Conservation (phyloP, 1,140 invertebrate genomes). For the Saxidomus purpurata region DNA sequence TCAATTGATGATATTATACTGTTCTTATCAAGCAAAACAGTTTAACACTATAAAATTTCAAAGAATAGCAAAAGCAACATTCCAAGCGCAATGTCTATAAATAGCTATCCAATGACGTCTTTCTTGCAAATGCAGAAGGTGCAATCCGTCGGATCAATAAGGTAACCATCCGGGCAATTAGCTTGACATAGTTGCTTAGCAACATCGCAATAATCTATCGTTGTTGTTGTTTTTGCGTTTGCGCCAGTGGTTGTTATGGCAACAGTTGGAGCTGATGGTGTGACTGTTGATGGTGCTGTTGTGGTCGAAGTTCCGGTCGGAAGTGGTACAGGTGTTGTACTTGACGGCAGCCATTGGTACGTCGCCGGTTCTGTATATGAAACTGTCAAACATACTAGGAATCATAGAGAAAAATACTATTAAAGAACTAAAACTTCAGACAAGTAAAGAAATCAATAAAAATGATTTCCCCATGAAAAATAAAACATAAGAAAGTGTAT, state of each 20-base stretch:
- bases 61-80: no score
- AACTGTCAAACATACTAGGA: no score
- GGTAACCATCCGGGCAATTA: constrained; percentile 63
- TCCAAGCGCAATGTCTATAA: no score
- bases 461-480: no score
- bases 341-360: neutral
- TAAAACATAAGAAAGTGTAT: no score
- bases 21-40: no score
- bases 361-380: no score
- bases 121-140: constrained; percentile 70
- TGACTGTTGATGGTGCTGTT: neutral
- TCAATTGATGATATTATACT: no score
- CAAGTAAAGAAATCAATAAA: no score
- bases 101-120: constrained; percentile 23
- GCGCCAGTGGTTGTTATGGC: neutral
- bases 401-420: no score
- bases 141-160: constrained; percentile 68
- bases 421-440: no score
- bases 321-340: neutral
- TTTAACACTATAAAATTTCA: no score
- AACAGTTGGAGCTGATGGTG: neutral
- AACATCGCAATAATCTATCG: constrained; percentile 60
- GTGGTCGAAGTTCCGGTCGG: neutral
- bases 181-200: constrained; percentile 65
- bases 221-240: neutral